Evolutionary conservation across 2,113 vertebrate genomes (phyloP).

Genomic region (Marcusenius ussheri): DNA sequence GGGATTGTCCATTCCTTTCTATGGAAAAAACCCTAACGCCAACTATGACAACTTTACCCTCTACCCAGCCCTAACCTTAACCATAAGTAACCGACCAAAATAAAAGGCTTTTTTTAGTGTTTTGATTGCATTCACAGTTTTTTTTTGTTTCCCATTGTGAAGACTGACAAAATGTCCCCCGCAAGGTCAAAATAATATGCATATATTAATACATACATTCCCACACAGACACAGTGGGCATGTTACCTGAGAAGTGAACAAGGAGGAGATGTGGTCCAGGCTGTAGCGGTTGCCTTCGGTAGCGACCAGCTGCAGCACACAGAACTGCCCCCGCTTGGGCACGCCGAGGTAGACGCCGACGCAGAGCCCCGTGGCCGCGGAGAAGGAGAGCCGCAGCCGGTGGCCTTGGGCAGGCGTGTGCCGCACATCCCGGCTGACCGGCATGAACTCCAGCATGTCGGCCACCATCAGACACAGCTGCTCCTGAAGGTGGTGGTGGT

Average conservation of each 20-base stretch:
- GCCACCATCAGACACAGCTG: constrained; percentile 85
- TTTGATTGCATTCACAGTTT: no score
- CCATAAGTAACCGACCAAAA: no score
- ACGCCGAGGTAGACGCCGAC: constrained; percentile 75
- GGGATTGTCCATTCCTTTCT: background rate
- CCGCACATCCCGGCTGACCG: constrained; percentile 65
- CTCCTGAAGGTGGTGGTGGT: constrained; percentile 59
- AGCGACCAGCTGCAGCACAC: constrained; percentile 78
- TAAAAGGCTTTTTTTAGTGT: no score
- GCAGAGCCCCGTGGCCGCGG: constrained; percentile 71
- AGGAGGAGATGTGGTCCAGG: constrained; percentile 82
- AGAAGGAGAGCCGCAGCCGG: constrained; percentile 71
- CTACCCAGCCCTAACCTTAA: no score
- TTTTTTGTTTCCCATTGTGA: no score
- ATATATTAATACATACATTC: background rate
- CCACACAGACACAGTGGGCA: background rate
- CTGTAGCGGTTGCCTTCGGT: constrained; percentile 78
- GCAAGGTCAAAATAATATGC: background rate
- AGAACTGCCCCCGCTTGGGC: constrained; percentile 81
- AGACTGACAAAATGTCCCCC: background rate
- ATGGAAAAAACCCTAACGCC: no score
- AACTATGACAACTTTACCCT: no score
- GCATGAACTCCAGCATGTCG: constrained; percentile 82
- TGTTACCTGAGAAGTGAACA: constrained; percentile 78
- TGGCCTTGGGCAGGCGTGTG: constrained; percentile 64